These are phyloP conservation scores for Phocides pigmalion DNA, from an alignment of 1,140 invertebrate species.

Conservation along the genomic window DNA sequence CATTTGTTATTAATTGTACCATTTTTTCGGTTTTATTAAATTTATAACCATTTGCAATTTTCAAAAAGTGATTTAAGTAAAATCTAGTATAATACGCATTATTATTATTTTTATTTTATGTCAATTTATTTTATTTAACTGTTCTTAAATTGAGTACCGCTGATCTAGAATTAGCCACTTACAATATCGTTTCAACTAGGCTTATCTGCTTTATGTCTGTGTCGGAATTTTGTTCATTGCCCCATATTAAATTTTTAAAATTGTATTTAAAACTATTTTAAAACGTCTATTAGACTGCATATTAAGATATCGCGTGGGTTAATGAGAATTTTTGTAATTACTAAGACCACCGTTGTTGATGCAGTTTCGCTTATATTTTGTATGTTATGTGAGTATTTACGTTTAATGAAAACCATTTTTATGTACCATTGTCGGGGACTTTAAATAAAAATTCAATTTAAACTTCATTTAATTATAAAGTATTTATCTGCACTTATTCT, in stretches of 20 bases:
- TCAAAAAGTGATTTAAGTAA: no score
- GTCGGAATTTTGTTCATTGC: conserved; percentile 37
- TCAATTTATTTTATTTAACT: not conserved
- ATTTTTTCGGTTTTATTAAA: no score
- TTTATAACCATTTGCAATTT: no score
- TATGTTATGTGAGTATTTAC: no score
- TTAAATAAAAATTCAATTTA: no score
- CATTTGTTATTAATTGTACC: no score
- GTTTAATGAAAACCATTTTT: no score
- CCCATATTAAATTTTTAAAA: conserved; percentile 21
- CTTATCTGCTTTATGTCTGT: conserved; percentile 63
- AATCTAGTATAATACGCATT: no score
- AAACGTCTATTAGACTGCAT: conserved; percentile 21
- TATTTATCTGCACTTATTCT: no score
- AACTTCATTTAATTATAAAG: no score
- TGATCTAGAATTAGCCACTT: conserved; percentile 42
- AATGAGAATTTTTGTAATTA: conserved; percentile 15
- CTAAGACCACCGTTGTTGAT: conserved; percentile 4
- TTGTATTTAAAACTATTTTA: conserved; percentile 23
- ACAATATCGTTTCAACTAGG: conserved; percentile 50
- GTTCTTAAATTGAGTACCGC: not conserved
- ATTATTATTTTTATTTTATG: no score
- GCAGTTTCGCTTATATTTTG: not conserved
- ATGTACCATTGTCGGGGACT: no score
- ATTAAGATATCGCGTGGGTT: conserved; percentile 32